phyloP scores from a whole-genome alignment of 2,888 invertebrate genomes.

The Thyatira batis region DNA sequence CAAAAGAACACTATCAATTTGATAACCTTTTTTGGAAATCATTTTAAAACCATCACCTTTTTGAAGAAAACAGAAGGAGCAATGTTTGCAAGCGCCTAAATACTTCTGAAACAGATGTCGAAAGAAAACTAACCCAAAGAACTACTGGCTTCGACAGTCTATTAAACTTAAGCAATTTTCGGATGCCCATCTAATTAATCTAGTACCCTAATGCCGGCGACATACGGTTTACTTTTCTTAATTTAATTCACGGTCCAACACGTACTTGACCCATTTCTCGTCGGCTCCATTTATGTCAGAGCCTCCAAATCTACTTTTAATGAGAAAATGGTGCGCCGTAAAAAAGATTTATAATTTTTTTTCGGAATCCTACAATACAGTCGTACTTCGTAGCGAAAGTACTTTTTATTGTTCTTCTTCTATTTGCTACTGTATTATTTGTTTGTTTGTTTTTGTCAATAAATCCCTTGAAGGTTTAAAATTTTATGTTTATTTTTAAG shows the following conservation, averaged over 20 bases:
- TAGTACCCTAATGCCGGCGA: neutral
- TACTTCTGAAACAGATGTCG: too few relatives aligned
- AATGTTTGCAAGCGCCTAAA: too few relatives aligned
- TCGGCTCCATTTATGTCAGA: slow-evolving; percentile 11
- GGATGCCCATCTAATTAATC: neutral
- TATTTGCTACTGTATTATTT: neutral
- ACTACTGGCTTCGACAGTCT: too few relatives aligned
- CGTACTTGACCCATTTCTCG: slow-evolving; percentile 29
- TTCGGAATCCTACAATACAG: neutral
- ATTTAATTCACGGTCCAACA: slow-evolving; percentile 1
- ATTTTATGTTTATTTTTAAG: too few relatives aligned
- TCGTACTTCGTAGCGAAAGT: neutral
- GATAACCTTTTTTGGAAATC: too few relatives aligned
- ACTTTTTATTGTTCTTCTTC: neutral
- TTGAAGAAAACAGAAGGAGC: too few relatives aligned
- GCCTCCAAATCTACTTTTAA: slow-evolving; percentile 17
- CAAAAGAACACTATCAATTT: too few relatives aligned
- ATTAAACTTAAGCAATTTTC: neutral
- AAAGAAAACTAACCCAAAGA: too few relatives aligned
- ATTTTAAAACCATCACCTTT: too few relatives aligned
- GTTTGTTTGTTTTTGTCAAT: neutral
- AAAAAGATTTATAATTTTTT: slow-evolving; percentile 4
- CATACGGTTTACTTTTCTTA: neutral
- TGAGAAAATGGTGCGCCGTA: slow-evolving; percentile 2
- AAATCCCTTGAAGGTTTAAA: too few relatives aligned